Conservation (phyloP, 2,113 vertebrate species). For the Burhinus oedicnemus region DNA sequence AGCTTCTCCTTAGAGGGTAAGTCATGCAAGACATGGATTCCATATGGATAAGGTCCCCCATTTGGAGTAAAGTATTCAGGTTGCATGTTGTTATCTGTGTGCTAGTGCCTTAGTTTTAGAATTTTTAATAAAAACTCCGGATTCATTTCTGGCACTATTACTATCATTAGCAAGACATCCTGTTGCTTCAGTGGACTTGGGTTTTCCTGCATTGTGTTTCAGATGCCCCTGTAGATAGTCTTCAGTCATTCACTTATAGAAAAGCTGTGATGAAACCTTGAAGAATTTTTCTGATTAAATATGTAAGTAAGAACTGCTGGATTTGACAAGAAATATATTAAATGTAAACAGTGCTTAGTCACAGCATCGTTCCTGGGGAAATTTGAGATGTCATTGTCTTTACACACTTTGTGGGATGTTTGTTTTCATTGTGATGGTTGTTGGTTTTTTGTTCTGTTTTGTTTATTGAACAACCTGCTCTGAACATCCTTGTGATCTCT, state of each 20-base stretch:
- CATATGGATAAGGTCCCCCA: background rate
- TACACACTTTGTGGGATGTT: background rate
- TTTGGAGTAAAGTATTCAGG: background rate
- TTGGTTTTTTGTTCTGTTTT: background rate
- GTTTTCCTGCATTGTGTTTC: background rate
- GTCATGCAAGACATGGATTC: background rate
- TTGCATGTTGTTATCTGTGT: rapidly evolving
- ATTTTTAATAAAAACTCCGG: background rate
- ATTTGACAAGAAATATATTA: background rate
- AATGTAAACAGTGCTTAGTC: background rate
- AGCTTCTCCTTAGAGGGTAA: background rate
- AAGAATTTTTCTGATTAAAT: background rate
- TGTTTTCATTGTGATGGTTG: background rate
- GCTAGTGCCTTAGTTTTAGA: background rate
- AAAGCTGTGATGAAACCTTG: background rate
- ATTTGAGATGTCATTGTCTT: background rate
- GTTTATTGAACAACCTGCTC: background rate
- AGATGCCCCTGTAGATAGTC: background rate
- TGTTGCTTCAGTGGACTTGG: background rate
- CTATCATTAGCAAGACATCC: background rate
- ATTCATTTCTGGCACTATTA: background rate
- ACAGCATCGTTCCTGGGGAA: background rate
- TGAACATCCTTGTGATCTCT: background rate
- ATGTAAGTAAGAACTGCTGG: background rate
- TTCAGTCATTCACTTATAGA: background rate